Conservation (phyloP, 2,113 vertebrate genomes). For the Drymodes brunneopygia region DNA sequence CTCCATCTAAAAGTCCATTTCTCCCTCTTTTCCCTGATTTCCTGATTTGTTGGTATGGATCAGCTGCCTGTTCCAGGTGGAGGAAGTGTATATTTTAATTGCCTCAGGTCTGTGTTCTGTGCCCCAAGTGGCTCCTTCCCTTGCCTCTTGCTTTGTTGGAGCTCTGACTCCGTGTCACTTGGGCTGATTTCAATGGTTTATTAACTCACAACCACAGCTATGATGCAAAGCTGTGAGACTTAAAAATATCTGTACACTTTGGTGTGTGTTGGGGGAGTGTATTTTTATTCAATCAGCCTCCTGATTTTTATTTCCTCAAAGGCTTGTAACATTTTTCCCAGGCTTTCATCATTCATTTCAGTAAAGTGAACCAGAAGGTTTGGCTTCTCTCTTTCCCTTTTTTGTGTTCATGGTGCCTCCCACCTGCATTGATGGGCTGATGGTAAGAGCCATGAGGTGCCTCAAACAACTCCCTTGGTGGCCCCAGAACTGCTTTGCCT, state of each 20-base stretch:
- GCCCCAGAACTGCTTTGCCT: neutral
- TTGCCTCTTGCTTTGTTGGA: neutral
- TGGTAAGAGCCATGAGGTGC: neutral
- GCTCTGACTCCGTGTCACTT: neutral
- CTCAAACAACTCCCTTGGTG: neutral
- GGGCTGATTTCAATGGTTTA: neutral
- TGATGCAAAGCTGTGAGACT: neutral
- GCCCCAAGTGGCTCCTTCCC: neutral
- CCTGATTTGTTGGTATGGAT: neutral
- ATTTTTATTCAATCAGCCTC: neutral
- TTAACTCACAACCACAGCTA: neutral
- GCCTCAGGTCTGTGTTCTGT: neutral
- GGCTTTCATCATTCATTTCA: neutral
- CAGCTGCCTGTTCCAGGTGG: neutral
- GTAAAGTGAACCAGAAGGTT: neutral
- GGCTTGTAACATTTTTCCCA: neutral
- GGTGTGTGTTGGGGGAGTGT: fast-evolving
- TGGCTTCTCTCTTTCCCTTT: neutral
- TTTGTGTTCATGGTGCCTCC: neutral
- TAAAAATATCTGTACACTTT: neutral
- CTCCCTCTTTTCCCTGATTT: neutral
- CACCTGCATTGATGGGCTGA: neutral
- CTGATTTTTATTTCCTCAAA: neutral
- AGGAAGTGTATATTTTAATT: neutral
- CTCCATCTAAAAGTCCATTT: neutral